Evolutionary conservation across 2,113 vertebrate genomes (phyloP), one percentile per base, ranked within the genome.

Genomic region (Bombycilla garrulus): DNA sequence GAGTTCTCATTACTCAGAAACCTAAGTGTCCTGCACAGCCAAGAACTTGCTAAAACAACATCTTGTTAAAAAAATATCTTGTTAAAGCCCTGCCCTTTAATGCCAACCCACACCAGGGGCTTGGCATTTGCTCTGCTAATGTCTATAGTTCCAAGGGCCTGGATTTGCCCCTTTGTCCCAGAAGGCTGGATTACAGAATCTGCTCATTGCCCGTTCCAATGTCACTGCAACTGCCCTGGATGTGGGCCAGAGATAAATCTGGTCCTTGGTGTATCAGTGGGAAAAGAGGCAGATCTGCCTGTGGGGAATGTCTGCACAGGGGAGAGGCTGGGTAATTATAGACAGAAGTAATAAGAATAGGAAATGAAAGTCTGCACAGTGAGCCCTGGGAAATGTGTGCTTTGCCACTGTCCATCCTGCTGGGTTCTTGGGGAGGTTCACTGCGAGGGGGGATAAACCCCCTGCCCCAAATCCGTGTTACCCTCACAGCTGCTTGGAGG

Each of bases 191-290:
- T 80, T 73, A 54, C 21, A 70, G 87, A 93, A 71, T 14, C 61
- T 61, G 22, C 64, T 91, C 56, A 85, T 94, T 89, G 74, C 60
- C 93, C 60, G 8, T 78, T 74, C 85, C 79, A 83, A 47, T 58
- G 88, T 77, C 93, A 66, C 91, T 76, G 81, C 50, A 15, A 25
- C 5, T 85, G 78, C 81, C 11, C 64, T 47, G 16, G 85, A 86
- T 90, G 74, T 93, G 76, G 85, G 85, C 82, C 93, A 90, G 79
- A 82, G 93, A 92, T 89, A 83, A 94, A 95, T 90, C 38, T 51
- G 88, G 85, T 77, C 76, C 87, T 88, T 29, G 40, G 47, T 70
- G 35, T 8, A 31, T 73, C 54, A 25, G 70, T 40, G 60, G 78
- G 85, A 80, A 67, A 62, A 95, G 85, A 4, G 78, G 80, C 57